Percentiles rank a stretch among this genome's conserved stretches.
These are phyloP conservation scores for Monoplex corrugatus DNA, from an alignment of 2,888 invertebrate genomes.

Conservation along the genomic window DNA sequence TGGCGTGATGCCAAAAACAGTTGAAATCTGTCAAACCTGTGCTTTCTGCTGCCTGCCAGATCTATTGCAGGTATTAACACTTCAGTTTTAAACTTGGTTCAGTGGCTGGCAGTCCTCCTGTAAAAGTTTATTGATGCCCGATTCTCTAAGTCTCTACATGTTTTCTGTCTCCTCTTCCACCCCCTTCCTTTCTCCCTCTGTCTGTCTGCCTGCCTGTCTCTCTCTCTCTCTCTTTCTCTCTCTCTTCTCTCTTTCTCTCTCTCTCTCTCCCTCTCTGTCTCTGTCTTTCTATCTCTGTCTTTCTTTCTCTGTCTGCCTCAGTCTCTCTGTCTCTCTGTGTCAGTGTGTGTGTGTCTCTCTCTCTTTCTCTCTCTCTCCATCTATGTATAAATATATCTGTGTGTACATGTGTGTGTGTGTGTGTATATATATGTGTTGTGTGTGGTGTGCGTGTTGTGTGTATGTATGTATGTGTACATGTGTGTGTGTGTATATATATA, in stretches of 20 bases:
- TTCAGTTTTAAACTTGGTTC: too few species aligned
- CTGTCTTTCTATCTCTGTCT: not conserved
- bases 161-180: constrained; percentile 5
- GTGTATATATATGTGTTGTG: not conserved
- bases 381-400: not conserved
- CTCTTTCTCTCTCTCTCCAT: constrained; percentile 32
- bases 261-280: constrained; percentile 4
- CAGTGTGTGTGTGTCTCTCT: constrained; percentile 20
- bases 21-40: too few species aligned
- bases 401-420: not conserved
- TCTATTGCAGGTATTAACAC: too few species aligned
- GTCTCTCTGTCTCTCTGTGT: not conserved
- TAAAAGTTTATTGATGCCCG: too few species aligned
- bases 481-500: not conserved
- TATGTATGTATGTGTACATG: not conserved
- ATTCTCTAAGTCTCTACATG: not conserved
- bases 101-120: too few species aligned
- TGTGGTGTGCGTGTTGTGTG: not conserved
- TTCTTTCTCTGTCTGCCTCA: not conserved
- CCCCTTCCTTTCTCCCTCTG: constrained; percentile 1
- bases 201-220: constrained; percentile 19
- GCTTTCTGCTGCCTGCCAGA: too few species aligned
- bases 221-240: constrained; percentile 17
- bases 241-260: not conserved
- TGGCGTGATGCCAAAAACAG: too few species aligned